These are phyloP conservation scores for Diarsia mendica DNA, from an alignment of 2,888 invertebrate genomes.

Conservation along the genomic window DNA sequence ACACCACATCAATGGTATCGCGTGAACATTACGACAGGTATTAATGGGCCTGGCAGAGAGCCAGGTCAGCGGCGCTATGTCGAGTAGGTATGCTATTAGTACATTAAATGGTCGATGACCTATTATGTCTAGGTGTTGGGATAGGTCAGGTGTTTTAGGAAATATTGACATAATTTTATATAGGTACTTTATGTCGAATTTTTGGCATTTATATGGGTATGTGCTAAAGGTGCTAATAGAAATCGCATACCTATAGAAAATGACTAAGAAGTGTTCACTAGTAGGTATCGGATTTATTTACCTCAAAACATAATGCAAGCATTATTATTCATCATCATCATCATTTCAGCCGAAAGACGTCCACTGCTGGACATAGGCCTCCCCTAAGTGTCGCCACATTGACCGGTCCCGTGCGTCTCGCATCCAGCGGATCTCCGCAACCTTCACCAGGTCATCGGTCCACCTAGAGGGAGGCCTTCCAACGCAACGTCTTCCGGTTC, in stretches of 20 bases:
- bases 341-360: fast-evolving
- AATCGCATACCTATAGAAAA: not conserved
- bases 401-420: too few species aligned
- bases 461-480: too few species aligned
- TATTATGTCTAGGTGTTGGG: slow-evolving; percentile 27
- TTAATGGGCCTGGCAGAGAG: slow-evolving; percentile 56
- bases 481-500: too few species aligned
- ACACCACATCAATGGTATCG: slow-evolving; percentile 46
- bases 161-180: not conserved
- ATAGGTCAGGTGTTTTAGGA: slow-evolving; percentile 37
- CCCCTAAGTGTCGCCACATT: too few species aligned
- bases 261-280: not conserved
- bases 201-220: not conserved
- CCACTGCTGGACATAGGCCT: too few species aligned
- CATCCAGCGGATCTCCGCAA: too few species aligned
- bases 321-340: not conserved
- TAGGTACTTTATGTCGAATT: not conserved
- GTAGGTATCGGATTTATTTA: not conserved
- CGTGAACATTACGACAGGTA: slow-evolving; percentile 53
- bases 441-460: too few species aligned
- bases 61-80: slow-evolving; percentile 50
- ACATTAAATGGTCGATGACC: slow-evolving; percentile 63
- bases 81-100: slow-evolving; percentile 15
- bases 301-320: not conserved
- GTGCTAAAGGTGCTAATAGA: not conserved